A percentile compares a stretch with the other conserved stretches of the same genome.
phyloP scores from a whole-genome alignment of 2,888 invertebrate species.

The Drosophila nigritarsus region DNA sequence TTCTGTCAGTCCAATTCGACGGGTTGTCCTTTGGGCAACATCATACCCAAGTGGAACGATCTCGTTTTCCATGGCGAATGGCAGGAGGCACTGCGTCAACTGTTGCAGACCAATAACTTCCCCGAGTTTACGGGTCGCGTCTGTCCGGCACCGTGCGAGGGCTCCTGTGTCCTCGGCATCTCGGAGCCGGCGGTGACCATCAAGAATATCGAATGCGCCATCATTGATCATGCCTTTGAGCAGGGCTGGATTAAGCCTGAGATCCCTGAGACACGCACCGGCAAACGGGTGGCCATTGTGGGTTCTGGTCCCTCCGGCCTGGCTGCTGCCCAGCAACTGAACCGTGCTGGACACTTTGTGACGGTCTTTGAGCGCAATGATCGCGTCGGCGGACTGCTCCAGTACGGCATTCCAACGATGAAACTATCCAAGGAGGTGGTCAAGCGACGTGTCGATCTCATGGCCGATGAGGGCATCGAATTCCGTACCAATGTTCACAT shows the following conservation, averaged over 20 bases:
- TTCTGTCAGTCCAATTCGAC: constrained; percentile 96
- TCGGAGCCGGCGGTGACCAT: constrained; percentile 98
- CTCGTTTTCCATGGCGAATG: constrained; percentile 97
- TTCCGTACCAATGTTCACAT: constrained; percentile 96
- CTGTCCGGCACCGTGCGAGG: constrained; percentile 99
- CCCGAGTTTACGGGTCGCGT: constrained; percentile 98
- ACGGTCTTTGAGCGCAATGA: constrained; percentile 99
- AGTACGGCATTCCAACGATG: constrained; percentile 99
- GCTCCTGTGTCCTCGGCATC: constrained; percentile 98
- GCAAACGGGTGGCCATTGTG: constrained; percentile 94
- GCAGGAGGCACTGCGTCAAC: constrained; percentile 95
- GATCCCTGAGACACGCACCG: constrained; percentile 90
- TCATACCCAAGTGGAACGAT: constrained; percentile 99
- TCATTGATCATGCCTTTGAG: constrained; percentile 99
- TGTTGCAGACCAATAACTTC: constrained; percentile 99
- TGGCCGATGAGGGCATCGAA: constrained; percentile 94
- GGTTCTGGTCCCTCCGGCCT: constrained; percentile 98
- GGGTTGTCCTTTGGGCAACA: constrained; percentile 98
- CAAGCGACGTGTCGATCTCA: constrained; percentile 93
- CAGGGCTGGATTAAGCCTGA: constrained; percentile 96
- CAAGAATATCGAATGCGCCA: constrained; percentile 99
- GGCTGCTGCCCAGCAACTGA: constrained; percentile 98
- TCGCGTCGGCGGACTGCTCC: constrained; percentile 96
- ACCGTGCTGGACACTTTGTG: constrained; percentile 96
- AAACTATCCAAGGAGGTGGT: constrained; percentile 98